A percentile compares a stretch with the other conserved stretches of the same genome.
These are phyloP conservation scores for Anarhynchus alexandrinus DNA, from an alignment of 2,113 vertebrate species.

Conservation along the genomic window DNA sequence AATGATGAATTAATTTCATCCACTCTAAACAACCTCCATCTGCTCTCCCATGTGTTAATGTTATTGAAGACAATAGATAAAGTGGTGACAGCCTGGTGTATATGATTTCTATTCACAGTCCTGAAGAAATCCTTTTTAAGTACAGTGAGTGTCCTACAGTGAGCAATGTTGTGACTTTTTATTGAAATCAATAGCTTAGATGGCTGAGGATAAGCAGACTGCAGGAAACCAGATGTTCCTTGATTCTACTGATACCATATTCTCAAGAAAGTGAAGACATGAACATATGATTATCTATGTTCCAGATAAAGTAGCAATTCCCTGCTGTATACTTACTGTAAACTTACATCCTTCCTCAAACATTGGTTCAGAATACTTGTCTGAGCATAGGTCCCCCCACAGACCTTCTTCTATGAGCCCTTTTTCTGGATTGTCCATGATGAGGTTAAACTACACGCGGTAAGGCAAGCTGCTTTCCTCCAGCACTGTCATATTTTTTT, in stretches of 20 bases:
- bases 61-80: not conserved
- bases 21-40: not conserved
- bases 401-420: not conserved
- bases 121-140: not conserved
- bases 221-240: not conserved
- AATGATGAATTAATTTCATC: not conserved
- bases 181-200: not conserved
- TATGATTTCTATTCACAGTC: not conserved
- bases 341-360: not conserved
- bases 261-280: not conserved
- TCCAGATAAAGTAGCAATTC: not conserved
- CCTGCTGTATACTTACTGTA: not conserved
- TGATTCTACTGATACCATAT: not conserved
- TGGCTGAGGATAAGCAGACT: not conserved
- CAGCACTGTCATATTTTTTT: not conserved
- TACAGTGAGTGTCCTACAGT: not conserved
- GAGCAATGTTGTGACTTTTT: not conserved
- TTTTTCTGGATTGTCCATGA: not conserved
- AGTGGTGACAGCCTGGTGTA: not conserved
- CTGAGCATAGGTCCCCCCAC: not conserved
- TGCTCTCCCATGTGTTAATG: not conserved
- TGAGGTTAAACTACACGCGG: rapidly evolving
- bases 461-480: not conserved
- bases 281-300: not conserved
- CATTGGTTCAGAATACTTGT: not conserved